These are phyloP conservation scores for Caenorhabditis drosophilae DNA, from an alignment of 2,888 invertebrate genomes.

Conservation along the genomic window DNA sequence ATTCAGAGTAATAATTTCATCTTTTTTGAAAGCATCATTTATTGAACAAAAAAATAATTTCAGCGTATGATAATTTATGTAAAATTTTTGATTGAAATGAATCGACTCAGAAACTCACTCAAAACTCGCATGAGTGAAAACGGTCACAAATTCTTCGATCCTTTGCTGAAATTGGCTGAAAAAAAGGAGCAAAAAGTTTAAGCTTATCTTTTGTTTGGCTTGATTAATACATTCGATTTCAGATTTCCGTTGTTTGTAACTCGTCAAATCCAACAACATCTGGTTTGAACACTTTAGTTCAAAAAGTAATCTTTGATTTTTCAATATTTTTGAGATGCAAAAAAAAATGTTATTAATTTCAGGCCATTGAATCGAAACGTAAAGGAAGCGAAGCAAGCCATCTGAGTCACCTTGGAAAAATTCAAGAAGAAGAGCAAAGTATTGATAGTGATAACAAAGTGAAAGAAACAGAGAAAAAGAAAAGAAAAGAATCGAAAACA, in stretches of 20 bases:
- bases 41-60: too few species aligned
- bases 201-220: too few species aligned
- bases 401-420: conserved; percentile 3
- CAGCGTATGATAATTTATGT: conserved; percentile 51
- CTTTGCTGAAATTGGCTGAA: conserved; percentile 45
- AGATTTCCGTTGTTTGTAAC: conserved; percentile 21
- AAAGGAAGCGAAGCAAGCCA: conserved; percentile 9
- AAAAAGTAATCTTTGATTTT: conserved; percentile 12
- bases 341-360: not conserved
- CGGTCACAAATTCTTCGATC: conserved; percentile 49
- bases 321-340: too few species aligned
- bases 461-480: conserved; percentile 10
- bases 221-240: too few species aligned
- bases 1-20: conserved; percentile 65
- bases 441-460: conserved; percentile 14
- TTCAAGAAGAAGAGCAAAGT: conserved; percentile 30
- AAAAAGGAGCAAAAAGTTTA: conserved; percentile 43
- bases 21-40: too few species aligned
- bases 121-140: conserved; percentile 40
- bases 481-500: conserved; percentile 1
- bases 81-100: conserved; percentile 50
- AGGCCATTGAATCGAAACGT: conserved; percentile 25
- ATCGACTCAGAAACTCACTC: conserved; percentile 37
- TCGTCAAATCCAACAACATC: conserved; percentile 5
- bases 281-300: conserved; percentile 15